These are phyloP conservation scores for Sanderia malayensis DNA, from an alignment of 30 jellyfish, hydroid and myxozoan species.

Conservation along the genomic window DNA sequence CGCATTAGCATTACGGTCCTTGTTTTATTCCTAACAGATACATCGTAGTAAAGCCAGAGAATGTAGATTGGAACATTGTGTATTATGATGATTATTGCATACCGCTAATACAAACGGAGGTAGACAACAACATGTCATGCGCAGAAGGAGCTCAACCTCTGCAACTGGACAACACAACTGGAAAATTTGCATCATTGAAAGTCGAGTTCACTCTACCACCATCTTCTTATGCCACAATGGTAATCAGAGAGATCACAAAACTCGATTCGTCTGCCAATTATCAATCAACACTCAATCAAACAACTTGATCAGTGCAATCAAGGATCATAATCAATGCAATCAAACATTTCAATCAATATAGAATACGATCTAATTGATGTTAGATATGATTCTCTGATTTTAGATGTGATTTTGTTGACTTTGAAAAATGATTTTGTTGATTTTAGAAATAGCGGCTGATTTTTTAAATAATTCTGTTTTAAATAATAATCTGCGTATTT, in stretches of 20 bases:
- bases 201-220: slow-evolving; percentile 79
- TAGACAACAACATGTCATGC: no score
- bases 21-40: slow-evolving; percentile 36
- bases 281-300: slow-evolving; percentile 16
- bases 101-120: slow-evolving; percentile 73
- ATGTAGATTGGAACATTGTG: slow-evolving; percentile 31
- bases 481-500: no score
- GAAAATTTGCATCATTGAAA: slow-evolving; percentile 66
- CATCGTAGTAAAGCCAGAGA: slow-evolving; percentile 67
- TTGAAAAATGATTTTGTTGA: no score
- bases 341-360: no score
- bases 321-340: no score
- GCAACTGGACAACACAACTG: slow-evolving; percentile 14
- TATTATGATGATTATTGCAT: slow-evolving; percentile 74
- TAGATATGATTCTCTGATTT: no score
- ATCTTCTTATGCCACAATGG: slow-evolving; percentile 96
- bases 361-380: no score
- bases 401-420: no score
- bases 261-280: slow-evolving; percentile 47
- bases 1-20: no score
- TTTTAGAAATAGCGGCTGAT: no score
- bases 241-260: slow-evolving; percentile 81
- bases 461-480: no score
- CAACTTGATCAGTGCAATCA: no score
- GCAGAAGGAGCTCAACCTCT: slow-evolving; percentile 23